Percentiles rank a stretch among this genome's conserved stretches.
Conservation (phyloP, 2,797 vertebrate genomes). For the Pseudochromis fuscus region DNA sequence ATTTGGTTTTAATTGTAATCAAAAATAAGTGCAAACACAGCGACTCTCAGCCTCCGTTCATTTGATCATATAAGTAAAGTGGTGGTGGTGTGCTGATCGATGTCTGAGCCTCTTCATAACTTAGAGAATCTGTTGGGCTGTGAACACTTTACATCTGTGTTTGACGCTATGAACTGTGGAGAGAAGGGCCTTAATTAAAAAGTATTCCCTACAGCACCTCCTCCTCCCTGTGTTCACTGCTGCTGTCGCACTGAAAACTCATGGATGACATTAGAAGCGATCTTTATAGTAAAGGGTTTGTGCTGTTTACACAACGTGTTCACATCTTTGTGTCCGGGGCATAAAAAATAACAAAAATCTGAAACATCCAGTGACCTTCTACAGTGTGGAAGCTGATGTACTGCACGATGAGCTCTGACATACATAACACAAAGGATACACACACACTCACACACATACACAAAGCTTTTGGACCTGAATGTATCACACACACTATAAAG, state of each 20-base stretch:
- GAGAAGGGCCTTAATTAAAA: not conserved
- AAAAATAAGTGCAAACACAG: too few species aligned
- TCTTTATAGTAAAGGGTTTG: slow-evolving; percentile 22
- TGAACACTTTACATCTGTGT: not conserved
- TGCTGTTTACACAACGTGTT: slow-evolving; percentile 7
- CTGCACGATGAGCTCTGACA: slow-evolving; percentile 45
- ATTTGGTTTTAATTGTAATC: too few species aligned
- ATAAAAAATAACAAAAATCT: slow-evolving; percentile 13
- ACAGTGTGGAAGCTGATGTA: slow-evolving; percentile 38
- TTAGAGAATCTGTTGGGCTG: not conserved
- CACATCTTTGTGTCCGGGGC: slow-evolving; percentile 25
- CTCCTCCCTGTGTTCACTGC: not conserved
- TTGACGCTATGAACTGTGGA: not conserved
- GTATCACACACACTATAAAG: slow-evolving; percentile 44
- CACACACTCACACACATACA: slow-evolving; percentile 48
- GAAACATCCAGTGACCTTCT: slow-evolving; percentile 43
- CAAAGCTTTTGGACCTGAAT: slow-evolving; percentile 70
- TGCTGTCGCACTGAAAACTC: not conserved
- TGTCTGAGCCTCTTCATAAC: not conserved
- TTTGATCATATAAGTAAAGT: not conserved
- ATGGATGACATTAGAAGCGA: not conserved
- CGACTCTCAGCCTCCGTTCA: too few species aligned
- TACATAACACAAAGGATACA: slow-evolving; percentile 52
- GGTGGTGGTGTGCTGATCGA: not conserved
- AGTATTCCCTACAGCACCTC: not conserved